phyloP scores from a whole-genome alignment of 2,888 invertebrate genomes.

The Chaetogeoica ovagalla region DNA sequence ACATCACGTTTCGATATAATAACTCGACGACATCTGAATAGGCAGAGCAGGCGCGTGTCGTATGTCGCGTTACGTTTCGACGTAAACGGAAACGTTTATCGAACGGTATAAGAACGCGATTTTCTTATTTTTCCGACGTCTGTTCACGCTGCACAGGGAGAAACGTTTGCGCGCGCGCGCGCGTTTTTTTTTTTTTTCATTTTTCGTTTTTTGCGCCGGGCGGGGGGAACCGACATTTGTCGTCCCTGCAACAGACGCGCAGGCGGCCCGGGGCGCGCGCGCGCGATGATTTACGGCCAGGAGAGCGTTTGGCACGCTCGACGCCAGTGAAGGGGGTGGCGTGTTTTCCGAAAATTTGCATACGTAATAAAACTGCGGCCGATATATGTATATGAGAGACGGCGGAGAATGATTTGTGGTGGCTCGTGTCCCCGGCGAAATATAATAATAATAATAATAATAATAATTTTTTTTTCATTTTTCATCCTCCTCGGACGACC shows the following conservation, averaged over 20 bases:
- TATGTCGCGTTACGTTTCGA: too few species aligned
- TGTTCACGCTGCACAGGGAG: neutral
- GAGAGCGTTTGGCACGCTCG: constrained; percentile 49
- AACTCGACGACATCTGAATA: too few species aligned
- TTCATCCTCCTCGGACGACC: constrained; percentile 27
- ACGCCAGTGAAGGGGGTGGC: constrained; percentile 47
- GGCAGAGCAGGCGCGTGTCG: too few species aligned
- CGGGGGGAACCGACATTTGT: constrained; percentile 24
- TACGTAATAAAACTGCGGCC: constrained; percentile 50
- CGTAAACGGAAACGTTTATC: neutral
- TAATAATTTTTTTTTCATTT: constrained; percentile 18
- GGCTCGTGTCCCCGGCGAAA: constrained; percentile 3
- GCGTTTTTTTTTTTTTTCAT: constrained; percentile 10
- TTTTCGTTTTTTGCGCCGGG: constrained; percentile 26
- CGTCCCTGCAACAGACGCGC: constrained; percentile 48
- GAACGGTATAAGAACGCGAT: constrained; percentile 12
- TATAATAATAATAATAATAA: too few species aligned
- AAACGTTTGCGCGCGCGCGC: neutral
- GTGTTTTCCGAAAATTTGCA: constrained; percentile 50
- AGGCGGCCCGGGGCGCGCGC: neutral
- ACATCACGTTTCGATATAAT: too few species aligned
- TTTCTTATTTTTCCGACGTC: neutral
- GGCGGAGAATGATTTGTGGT: constrained; percentile 49
- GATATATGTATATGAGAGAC: constrained; percentile 31
- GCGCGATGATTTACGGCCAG: constrained; percentile 31